These are phyloP conservation scores for Macaria notata DNA, from an alignment of 2,888 invertebrate genomes.

Conservation along the genomic window DNA sequence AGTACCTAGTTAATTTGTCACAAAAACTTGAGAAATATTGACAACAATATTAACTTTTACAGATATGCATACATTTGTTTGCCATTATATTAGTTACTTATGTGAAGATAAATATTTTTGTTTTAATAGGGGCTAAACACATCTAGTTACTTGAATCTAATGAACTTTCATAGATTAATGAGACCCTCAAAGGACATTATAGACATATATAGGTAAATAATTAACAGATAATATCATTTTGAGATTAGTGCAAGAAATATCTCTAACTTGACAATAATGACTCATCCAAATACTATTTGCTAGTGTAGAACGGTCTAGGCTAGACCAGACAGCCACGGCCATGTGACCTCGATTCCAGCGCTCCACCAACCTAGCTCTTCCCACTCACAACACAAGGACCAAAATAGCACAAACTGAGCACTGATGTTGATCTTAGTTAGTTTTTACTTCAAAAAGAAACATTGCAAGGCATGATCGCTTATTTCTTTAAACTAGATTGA, in stretches of 20 bases:
- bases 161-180: too few relatives aligned
- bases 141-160: too few relatives aligned
- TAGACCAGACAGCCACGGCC: slow-evolving; percentile 33
- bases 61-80: too few relatives aligned
- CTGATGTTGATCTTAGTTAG: background rate
- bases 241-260: background rate
- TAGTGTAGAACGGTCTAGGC: slow-evolving; percentile 27
- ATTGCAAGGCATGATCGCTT: slow-evolving; percentile 8
- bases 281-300: background rate
- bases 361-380: slow-evolving; percentile 21
- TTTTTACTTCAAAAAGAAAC: slow-evolving; percentile 18
- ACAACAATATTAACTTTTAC: too few relatives aligned
- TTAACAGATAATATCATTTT: too few relatives aligned
- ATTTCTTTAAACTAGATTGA: slow-evolving; percentile 6
- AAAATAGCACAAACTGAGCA: slow-evolving; percentile 18
- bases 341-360: slow-evolving; percentile 33
- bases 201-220: too few relatives aligned
- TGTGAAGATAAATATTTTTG: too few relatives aligned
- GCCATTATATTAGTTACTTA: too few relatives aligned
- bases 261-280: background rate
- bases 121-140: too few relatives aligned
- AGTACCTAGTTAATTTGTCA: too few relatives aligned
- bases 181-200: too few relatives aligned
- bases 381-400: slow-evolving; percentile 13
- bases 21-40: too few relatives aligned